Evolutionary conservation across 2,888 invertebrate species (phyloP), one percentile per base, ranked within the genome.

Genomic region (Tachina fera): DNA sequence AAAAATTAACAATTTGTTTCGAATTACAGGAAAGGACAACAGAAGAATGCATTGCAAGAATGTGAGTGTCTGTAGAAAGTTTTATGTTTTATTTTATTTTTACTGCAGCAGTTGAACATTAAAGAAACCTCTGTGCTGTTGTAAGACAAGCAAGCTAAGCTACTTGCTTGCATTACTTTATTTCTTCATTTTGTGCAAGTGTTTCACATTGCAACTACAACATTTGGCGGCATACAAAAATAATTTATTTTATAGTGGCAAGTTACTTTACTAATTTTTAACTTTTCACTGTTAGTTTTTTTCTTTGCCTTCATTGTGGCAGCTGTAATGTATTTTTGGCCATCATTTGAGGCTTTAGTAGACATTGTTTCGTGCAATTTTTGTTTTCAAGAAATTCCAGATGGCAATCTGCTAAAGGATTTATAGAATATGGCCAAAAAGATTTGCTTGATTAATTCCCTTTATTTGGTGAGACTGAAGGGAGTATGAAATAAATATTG

Each of bases 191-290:
- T n/a, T 49, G 5, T 16, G 41, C 16, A 47, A 65, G 53, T 53
- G 63, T 76, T 43, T 8, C 13, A 43, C 58, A 67, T 83, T 83
- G 77, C 72, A 51, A 65, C 51, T 77, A 77, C 71, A 77, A 67
- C 71, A 71, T 71, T 77, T 83, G 71, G 63, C 65, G 77, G 65
- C 65, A 70, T 19, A 49, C 45, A 75, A 68, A 19, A 68, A 68
- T 61, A 45, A 74, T 74, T 72, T 80, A 72, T 58, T 72, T 31
- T 72, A 43, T 49, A 61, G 74, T 81, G 74, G 74, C 74, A 68
- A 71, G 49, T 70, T 58, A 65, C 63, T 76, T 76, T 82, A 76
- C 70, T 70, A 53, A 82, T 76, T 76, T 76, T 76, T 81, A 68
- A 65, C 16, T 11, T 61, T 71, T n/a, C 8, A 1, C 5, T 68